These are phyloP conservation scores for Pristionchus japonicus DNA, from an alignment of 2,888 invertebrate genomes.

Conservation along the genomic window DNA sequence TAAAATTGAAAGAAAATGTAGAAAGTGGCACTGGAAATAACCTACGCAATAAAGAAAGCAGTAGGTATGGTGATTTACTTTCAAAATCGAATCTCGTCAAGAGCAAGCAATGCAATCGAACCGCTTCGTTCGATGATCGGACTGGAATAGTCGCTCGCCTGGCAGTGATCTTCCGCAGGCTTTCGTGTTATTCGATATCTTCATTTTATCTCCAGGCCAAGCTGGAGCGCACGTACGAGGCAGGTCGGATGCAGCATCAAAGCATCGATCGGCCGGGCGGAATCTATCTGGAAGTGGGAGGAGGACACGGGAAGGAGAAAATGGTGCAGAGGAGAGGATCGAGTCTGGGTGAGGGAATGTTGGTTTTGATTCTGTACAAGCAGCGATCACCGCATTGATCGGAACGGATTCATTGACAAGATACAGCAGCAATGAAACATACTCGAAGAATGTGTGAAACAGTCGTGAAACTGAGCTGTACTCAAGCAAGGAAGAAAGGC, in stretches of 20 bases:
- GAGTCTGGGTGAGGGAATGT: conserved; percentile 14
- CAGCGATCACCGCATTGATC: neutral
- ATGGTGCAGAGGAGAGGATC: conserved; percentile 46
- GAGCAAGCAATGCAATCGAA: no score
- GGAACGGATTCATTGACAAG: neutral
- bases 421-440: neutral
- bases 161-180: no score
- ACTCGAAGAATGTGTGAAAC: no score
- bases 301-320: conserved; percentile 30
- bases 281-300: conserved; percentile 36
- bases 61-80: no score
- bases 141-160: no score
- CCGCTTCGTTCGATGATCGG: no score
- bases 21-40: no score
- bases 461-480: no score
- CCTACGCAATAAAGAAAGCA: no score
- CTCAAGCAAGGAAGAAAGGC: neutral
- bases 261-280: conserved; percentile 40
- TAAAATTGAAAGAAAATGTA: no score
- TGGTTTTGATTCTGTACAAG: neutral
- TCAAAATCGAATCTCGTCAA: no score
- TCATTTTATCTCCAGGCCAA: conserved; percentile 55
- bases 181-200: no score
- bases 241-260: conserved; percentile 52
- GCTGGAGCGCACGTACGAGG: conserved; percentile 68